Conservation (phyloP, 2,888 invertebrate genomes). For the Phymatocera aterrima region DNA sequence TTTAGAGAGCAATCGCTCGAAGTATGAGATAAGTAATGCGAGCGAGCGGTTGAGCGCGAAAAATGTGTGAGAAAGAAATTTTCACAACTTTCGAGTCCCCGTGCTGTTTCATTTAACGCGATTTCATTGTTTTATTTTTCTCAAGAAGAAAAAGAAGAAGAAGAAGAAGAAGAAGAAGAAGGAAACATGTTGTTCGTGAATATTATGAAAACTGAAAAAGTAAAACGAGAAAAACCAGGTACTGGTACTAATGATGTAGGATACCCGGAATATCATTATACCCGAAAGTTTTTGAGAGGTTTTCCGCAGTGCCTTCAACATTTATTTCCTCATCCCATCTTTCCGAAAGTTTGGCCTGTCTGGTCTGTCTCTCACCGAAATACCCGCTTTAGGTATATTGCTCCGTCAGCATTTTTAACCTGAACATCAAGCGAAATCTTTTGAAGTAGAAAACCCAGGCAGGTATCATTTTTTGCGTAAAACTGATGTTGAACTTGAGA, state of each 20-base stretch:
- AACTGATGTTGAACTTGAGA: background rate
- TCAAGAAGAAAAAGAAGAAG: too few species aligned
- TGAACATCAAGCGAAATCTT: background rate
- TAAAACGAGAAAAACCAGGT: background rate
- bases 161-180: too few species aligned
- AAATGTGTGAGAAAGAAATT: background rate
- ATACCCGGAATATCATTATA: background rate
- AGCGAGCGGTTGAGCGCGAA: background rate
- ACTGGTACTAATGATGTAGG: too few species aligned
- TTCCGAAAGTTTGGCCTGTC: background rate
- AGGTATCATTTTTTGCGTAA: background rate
- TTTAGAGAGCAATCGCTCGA: background rate
- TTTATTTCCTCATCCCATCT: background rate
- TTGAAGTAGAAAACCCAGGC: background rate
- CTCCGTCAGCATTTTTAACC: slow-evolving; percentile 2
- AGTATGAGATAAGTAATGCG: background rate
- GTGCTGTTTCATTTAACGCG: background rate
- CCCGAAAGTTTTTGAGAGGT: background rate
- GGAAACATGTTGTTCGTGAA: background rate
- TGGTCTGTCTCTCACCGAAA: background rate
- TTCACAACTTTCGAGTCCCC: background rate
- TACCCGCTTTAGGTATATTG: background rate
- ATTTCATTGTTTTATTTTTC: background rate
- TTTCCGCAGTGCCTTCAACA: background rate
- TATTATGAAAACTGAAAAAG: background rate